Evolutionary conservation across 2,888 invertebrate species (phyloP).

Genomic region (Oligia latruncula): DNA sequence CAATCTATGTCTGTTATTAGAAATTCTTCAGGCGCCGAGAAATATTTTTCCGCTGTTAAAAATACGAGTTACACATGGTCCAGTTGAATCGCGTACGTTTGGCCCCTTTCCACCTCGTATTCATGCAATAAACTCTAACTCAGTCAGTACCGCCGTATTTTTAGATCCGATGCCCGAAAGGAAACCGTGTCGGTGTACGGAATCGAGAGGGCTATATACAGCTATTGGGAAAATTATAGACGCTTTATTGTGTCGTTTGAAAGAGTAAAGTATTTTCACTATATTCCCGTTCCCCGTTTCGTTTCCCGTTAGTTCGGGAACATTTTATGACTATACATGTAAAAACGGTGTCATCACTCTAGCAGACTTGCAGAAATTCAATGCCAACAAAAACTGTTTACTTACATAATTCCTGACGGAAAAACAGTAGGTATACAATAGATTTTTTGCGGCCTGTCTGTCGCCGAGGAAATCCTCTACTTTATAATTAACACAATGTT

Average conservation of each 20-base stretch:
- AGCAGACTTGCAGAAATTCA: conserved; percentile 2
- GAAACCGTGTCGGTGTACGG: conserved; percentile 14
- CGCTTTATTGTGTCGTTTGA: background rate
- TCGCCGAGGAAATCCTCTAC: conserved; percentile 40
- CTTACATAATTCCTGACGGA: conserved; percentile 21
- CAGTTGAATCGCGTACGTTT: conserved; percentile 35
- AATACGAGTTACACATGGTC: conserved; percentile 42
- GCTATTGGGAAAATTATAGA: conserved; percentile 1
- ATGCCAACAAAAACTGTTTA: conserved; percentile 1
- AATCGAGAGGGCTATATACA: conserved; percentile 23
- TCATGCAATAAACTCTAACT: conserved; percentile 57
- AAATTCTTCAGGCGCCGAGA: background rate
- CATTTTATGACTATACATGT: background rate
- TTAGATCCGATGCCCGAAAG: conserved; percentile 46
- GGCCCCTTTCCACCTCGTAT: conserved; percentile 50
- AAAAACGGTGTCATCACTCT: background rate
- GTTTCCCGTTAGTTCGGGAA: background rate
- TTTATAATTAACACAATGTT: conserved; percentile 16
- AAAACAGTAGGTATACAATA: conserved; percentile 39
- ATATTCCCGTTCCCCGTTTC: no score
- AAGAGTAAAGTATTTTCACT: background rate
- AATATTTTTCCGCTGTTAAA: conserved; percentile 42
- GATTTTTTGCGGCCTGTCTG: conserved; percentile 49
- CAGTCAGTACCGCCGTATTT: conserved; percentile 58
- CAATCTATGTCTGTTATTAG: background rate